Evolutionary conservation across 2,888 invertebrate genomes (phyloP), one percentile per base, ranked within the genome.

Genomic region (Zygogramma bicolorata): DNA sequence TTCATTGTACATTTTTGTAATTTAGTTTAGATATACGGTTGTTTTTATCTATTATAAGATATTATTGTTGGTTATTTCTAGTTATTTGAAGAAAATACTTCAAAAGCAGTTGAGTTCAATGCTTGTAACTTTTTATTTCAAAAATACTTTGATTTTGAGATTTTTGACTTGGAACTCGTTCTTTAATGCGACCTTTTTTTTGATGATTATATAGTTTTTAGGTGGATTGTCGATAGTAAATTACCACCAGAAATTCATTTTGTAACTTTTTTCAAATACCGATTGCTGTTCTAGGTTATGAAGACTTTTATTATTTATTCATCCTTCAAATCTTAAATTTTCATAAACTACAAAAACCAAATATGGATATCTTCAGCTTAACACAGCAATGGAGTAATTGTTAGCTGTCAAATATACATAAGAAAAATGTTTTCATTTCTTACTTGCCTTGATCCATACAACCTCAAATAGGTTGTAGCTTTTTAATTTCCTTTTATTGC

Each of bases 371-470:
- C 7, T 46, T 46, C 3, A 20, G 46, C 46, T 20, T 18, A 46
- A 46, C 10, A 46, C 10, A 18, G 46, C 46, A 46, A 18, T 46
- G 7, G 8, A 46, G 46, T 46, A 22, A 46, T 46, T 46, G 46
- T 46, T 46, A 20, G 3, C 46, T 46, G 46, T 46, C 46, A 46
- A 46, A 46, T 46, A 46, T 46, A 46, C 8, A 2, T 18, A 8
- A 46, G 18, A 20, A 46, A 46, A 46, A 46, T 20, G 20, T 20
- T 18, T 46, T n/a, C n/a, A 7, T 46, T 18, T 46, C 29, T 46
- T 29, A 27, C 42, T 68, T 59, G 15, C 60, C 25, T 27, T 29
- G 42, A 42, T 40, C n/a, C n/a, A n/a, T n/a, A n/a, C n/a, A n/a
- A n/a, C n/a, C n/a, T n/a, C n/a, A n/a, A n/a, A n/a, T n/a, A n/a